Percentiles rank a stretch among this genome's conserved stretches.
These are phyloP conservation scores for Tenthredo amoena DNA, from an alignment of 2,888 invertebrate genomes.

Conservation along the genomic window DNA sequence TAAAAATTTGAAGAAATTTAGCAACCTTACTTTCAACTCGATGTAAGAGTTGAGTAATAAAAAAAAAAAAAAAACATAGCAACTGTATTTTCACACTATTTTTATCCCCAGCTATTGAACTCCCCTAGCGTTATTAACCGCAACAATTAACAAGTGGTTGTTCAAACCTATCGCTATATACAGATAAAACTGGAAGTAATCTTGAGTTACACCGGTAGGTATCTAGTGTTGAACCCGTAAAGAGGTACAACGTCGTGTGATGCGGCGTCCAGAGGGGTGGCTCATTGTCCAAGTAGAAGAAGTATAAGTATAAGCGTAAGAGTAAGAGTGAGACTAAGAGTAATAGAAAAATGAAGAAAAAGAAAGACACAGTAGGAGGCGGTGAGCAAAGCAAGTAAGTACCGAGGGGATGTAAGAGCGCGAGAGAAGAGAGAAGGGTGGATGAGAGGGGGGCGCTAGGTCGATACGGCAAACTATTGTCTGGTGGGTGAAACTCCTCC, in stretches of 20 bases:
- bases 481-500: conserved; percentile 66
- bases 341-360: neutral
- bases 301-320: conserved; percentile 10
- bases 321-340: conserved; percentile 10
- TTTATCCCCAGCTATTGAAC: neutral
- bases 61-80: neutral
- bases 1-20: too few relatives aligned
- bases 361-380: neutral
- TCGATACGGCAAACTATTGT: conserved; percentile 75
- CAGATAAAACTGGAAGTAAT: neutral
- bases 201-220: neutral
- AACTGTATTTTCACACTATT: neutral
- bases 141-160: conserved; percentile 5
- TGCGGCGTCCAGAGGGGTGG: neutral
- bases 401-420: conserved; percentile 53
- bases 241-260: conserved; percentile 62
- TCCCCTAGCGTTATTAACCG: neutral
- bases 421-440: conserved; percentile 22
- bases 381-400: conserved; percentile 51
- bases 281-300: neutral
- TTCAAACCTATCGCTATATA: conserved; percentile 17
- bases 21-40: neutral
- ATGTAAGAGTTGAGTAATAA: neutral
- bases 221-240: conserved; percentile 62
- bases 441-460: conserved; percentile 63